Base-by-base conservation (phyloP, 2,888 invertebrate genomes). In the Scelioninae gen. 1 region DNA sequence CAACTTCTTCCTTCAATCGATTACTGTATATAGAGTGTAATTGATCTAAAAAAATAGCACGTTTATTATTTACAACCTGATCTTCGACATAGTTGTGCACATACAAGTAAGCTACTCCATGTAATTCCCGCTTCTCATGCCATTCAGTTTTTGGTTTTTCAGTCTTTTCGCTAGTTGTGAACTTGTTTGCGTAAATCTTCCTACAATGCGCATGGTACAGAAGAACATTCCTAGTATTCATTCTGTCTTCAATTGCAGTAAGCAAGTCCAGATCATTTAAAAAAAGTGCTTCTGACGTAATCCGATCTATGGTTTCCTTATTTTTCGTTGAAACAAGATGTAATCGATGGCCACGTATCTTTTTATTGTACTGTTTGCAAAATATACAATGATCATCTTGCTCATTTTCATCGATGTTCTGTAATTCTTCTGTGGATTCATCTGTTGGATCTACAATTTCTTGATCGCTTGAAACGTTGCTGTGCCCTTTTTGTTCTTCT, bases 121-220 rank as follows among this genome's bases (percentile, higher is more conserved):
- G 53, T 31, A 53, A 53, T n/a, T 53, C 53, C 53, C 53, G 53
- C 53, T 53, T 53, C 5, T 53, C 31, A 31, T 53, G 53, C 53
- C 53, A 53, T 53, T 53, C 29, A 31, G 29, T 53, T 53, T 53
- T 53, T 31, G 53, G 29, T 53, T 53, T 53, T 49, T 49, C 49
- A 15, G 13, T 10, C 8, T 7, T 8, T 34, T 34, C 8, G 34
- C 8, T 34, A 7, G 34, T 8, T 34, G 34, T 8, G 34, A 34
- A 34, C 34, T 34, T 34, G 34, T 34, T 34, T 34, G 8, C 5
- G 8, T 34, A 34, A 34, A 7, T 8, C 34, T 34, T 34, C 8
- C 34, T 34, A 8, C 34, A 34, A 34, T 5, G 6, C 6, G 34
- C 34, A 34, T 34, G 34, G 34, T 34, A 34, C 34, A 56, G 38